Base-by-base conservation (phyloP, 2,797 vertebrate genomes). In the Helostoma temminkii region DNA sequence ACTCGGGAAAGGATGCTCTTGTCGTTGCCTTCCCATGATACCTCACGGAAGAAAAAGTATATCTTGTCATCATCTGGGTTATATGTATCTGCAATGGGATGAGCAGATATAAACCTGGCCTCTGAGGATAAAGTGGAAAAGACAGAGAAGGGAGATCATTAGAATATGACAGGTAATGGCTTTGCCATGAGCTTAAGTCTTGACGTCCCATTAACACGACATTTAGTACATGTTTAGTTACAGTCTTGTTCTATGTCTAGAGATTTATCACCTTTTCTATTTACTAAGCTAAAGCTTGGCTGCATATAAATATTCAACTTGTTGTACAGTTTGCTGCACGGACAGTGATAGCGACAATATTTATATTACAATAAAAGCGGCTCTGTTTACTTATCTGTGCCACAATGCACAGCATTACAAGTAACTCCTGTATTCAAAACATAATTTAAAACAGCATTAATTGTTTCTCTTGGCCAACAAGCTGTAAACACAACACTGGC, bases 1-100 rank as follows among this genome's bases (percentile, higher is more conserved):
- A 99, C 97, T n/a, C 97, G 93, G 65, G 98, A 98, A 80, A 98
- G 92, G 77, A 99, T 95, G 50, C 92, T 95, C 88, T 96, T 98
- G 93, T 98, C 97, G 57, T 93, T 94, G 52, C 96, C 93, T 64
- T 99, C 97, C 84, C 95, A 96, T 6, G 96, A 96, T 61, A 95
- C 94, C 90, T 99, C 98, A 7, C 96, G 97, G 88, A 99, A 99
- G 92, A 99, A 99, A 86, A 99, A 98, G 93, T 99, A 99, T 75
- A 99, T 96, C 93, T 99, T 99, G 81, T 99, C 98, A 68, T 99
- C 98, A 52, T 99, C 97, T 54, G 96, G 96, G 76, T 98, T 99
- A 89, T 96, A 97, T 46, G 98, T 99, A 89, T 99, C 98, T 1
- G 97, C 92, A 34, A 99, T 96, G 61, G 97, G 93, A 85, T 97